A percentile compares a stretch with the other conserved stretches of the same genome.
Conservation (phyloP, 2,113 vertebrate species). For the Rhinolophus sinicus region DNA sequence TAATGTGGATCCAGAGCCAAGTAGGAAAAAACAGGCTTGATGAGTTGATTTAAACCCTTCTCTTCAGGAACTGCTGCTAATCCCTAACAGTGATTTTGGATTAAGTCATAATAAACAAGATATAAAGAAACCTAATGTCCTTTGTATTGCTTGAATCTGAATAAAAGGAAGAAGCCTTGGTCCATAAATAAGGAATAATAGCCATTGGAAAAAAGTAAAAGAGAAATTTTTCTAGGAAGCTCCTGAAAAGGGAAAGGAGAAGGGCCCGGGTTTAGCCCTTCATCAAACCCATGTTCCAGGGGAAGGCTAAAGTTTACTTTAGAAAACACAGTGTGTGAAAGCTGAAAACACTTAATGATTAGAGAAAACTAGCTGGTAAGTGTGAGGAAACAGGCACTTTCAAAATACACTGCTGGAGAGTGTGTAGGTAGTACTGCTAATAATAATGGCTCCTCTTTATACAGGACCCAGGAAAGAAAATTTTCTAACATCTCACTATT, state of each 20-base stretch:
- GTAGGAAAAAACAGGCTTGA: not conserved
- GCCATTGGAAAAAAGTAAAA: not conserved
- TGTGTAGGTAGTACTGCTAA: not conserved
- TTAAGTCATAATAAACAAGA: not conserved
- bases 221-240: not conserved
- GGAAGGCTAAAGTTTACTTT: not conserved
- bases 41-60: not conserved
- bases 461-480: not conserved
- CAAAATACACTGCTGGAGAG: not conserved
- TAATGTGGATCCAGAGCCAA: not conserved
- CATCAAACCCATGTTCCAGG: not conserved
- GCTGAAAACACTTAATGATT: not conserved
- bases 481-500: not conserved
- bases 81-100: not conserved
- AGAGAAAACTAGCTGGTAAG: not conserved
- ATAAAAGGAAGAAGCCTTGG: conserved; percentile 1
- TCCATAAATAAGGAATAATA: not conserved
- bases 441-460: not conserved
- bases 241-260: not conserved
- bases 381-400: not conserved
- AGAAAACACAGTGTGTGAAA: not conserved
- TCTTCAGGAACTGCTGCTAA: not conserved
- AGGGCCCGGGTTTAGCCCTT: not conserved
- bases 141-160: not conserved
- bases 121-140: not conserved